These are phyloP conservation scores for Sarcophaga caerulescens DNA, from an alignment of 2,888 invertebrate species.

Conservation along the genomic window DNA sequence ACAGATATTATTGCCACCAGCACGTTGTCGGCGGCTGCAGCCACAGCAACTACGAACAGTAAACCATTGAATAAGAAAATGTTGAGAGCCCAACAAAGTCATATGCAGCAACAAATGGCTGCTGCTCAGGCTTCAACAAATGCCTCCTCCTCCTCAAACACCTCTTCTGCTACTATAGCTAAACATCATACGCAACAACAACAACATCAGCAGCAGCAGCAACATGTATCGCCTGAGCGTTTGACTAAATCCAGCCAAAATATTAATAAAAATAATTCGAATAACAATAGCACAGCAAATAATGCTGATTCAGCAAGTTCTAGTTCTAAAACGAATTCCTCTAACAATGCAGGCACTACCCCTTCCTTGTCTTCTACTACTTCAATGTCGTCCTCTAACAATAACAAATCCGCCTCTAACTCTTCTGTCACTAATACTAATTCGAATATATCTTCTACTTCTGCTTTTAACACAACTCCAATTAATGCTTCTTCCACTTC, in stretches of 20 bases:
- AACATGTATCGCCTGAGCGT: slow-evolving; percentile 63
- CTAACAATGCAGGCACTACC: slow-evolving; percentile 44
- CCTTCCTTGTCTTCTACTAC: slow-evolving; percentile 38
- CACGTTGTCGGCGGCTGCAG: slow-evolving; percentile 44
- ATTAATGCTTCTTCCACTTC: slow-evolving; percentile 46
- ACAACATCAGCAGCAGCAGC: slow-evolving; percentile 51
- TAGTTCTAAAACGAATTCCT: slow-evolving; percentile 48
- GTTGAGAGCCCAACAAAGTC: slow-evolving; percentile 80
- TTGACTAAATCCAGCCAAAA: slow-evolving; percentile 40
- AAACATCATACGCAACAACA: slow-evolving; percentile 11
- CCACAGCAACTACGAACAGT: slow-evolving; percentile 62
- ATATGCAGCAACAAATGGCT: slow-evolving; percentile 74
- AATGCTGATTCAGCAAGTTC: slow-evolving; percentile 54
- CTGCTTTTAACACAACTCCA: slow-evolving; percentile 36
- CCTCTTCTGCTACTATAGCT: no score
- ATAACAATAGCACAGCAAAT: slow-evolving; percentile 43
- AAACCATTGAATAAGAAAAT: slow-evolving; percentile 80
- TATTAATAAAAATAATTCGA: slow-evolving; percentile 44
- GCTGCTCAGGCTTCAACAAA: slow-evolving; percentile 47
- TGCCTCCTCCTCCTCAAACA: neutral
- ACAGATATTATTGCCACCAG: slow-evolving; percentile 54
- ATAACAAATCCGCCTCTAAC: slow-evolving; percentile 28
- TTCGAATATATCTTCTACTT: slow-evolving; percentile 40
- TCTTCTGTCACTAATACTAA: slow-evolving; percentile 40
- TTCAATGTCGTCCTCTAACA: slow-evolving; percentile 55